Evolutionary conservation across 1,140 invertebrate species (phyloP).

Genomic region (Drosophila seguyi): DNA sequence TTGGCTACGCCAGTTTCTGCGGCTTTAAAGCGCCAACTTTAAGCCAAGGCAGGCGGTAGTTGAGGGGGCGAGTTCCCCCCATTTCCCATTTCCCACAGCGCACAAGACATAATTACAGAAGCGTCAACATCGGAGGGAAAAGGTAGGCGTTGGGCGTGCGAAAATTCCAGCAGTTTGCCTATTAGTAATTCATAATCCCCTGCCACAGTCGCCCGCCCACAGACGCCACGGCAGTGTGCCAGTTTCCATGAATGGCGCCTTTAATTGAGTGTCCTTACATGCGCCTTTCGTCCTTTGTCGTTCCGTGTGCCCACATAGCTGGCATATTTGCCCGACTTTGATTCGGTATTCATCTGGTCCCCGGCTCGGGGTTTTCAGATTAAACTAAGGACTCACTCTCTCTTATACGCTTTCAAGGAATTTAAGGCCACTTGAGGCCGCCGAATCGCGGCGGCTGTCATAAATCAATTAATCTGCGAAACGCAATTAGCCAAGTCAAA

Average conservation of each 20-base stretch:
- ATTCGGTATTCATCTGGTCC: conserved; percentile 59
- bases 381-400: background rate
- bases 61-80: no score
- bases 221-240: conserved; percentile 34
- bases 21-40: conserved; percentile 21
- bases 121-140: conserved; percentile 52
- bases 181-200: conserved; percentile 80
- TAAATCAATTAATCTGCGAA: conserved; percentile 79
- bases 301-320: conserved; percentile 1
- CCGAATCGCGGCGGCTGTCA: conserved; percentile 49
- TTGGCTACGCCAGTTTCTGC: background rate
- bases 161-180: conserved; percentile 73
- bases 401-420: background rate
- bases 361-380: background rate
- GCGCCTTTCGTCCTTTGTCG: conserved; percentile 25
- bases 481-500: conserved; percentile 63
- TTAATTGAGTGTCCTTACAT: conserved; percentile 69
- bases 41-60: no score
- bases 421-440: conserved; percentile 52
- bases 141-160: conserved; percentile 53
- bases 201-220: conserved; percentile 11
- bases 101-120: conserved; percentile 69
- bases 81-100: conserved; percentile 11
- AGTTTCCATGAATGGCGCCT: conserved; percentile 66
- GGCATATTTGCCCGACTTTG: conserved; percentile 66